Base-by-base conservation (phyloP, 2,797 vertebrate genomes). In the Aplochiton taeniatus region DNA sequence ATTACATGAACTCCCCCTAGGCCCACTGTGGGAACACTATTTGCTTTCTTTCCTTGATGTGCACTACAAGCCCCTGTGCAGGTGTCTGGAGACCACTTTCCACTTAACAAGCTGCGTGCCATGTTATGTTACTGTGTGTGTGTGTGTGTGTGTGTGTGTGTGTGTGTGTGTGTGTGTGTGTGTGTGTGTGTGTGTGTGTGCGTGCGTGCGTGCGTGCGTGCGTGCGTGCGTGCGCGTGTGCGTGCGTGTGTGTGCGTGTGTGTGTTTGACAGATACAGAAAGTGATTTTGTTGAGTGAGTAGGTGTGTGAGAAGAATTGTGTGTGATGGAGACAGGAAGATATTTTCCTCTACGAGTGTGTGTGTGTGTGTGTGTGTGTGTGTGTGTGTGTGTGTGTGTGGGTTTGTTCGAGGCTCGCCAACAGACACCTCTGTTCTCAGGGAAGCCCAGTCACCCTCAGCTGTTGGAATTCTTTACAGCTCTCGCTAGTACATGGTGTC, bases 1-100 rank as follows among this genome's bases (percentile, higher is more conserved):
- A 31, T 31, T 31, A 31, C 31, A 31, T 3, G 3, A 31, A 31
- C 31, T 31, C 31, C 31, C 31, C 31, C 3, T 6, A 31, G 31
- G 31, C 31, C 31, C 3, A 2, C 31, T 31, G 31, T 31, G 31
- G 31, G 31, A 31, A 31, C 31, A 31, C 31, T 31, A 70, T 81
- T 83, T 45, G 14, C 73, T 74, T 74, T 6, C 61, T 76, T 11
- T 18, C 43, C 62, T 12, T 20, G 51, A 53, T 11, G 16, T 53
- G 18, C 3, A 53, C 51, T 53, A 5, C 5, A 18, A 53, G 18
- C 18, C 51, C 19, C 16, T 18, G 31, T 31, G 31, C 31, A 31
- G 31, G 31, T 31, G 31, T 31, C 31, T 31, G 31, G 31, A 31
- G 31, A 31, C 31, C 31, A 31, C 31, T 31, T 31, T 31, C 31